phyloP scores from a whole-genome alignment of 2,797 vertebrate genomes.

The Microctenopoma stevenorrisi region DNA sequence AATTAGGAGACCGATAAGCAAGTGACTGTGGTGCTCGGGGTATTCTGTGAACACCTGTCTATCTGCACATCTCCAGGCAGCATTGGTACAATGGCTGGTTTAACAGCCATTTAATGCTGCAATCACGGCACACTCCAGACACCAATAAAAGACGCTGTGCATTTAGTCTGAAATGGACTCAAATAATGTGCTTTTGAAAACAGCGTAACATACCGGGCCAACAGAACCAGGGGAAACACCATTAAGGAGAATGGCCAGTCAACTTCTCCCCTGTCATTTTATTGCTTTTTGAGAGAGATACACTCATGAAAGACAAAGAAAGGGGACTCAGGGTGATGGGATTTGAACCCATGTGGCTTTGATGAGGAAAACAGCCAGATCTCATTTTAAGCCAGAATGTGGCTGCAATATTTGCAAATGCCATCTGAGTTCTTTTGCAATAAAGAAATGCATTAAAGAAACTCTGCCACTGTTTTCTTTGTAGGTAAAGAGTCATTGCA shows the following conservation, averaged over 20 bases:
- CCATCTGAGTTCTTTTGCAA: background rate
- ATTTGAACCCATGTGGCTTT: constrained; percentile 23
- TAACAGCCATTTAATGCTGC: constrained; percentile 73
- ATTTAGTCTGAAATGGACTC: constrained; percentile 64
- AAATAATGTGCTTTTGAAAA: constrained; percentile 66
- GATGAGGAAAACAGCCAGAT: constrained; percentile 35
- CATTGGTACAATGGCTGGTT: constrained; percentile 70
- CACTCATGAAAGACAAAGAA: constrained; percentile 24
- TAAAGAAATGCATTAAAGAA: background rate
- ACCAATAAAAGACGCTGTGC: constrained; percentile 64
- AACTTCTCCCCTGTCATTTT: constrained; percentile 46
- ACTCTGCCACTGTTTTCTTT: background rate
- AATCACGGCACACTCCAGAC: constrained; percentile 64
- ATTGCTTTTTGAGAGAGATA: constrained; percentile 28
- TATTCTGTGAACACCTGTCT: constrained; percentile 69
- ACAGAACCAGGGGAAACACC: constrained; percentile 46
- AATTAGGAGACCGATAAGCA: constrained; percentile 77
- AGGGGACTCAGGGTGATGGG: background rate
- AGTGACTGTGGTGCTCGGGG: constrained; percentile 49
- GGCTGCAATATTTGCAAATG: background rate
- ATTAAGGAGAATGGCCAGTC: constrained; percentile 53
- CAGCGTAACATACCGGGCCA: constrained; percentile 12
- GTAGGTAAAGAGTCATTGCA: background rate
- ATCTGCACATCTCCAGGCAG: constrained; percentile 74
- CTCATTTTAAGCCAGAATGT: constrained; percentile 4